phyloP scores from a whole-genome alignment of 2,113 vertebrate genomes.

The Rhinolophus ferrumequinum region DNA sequence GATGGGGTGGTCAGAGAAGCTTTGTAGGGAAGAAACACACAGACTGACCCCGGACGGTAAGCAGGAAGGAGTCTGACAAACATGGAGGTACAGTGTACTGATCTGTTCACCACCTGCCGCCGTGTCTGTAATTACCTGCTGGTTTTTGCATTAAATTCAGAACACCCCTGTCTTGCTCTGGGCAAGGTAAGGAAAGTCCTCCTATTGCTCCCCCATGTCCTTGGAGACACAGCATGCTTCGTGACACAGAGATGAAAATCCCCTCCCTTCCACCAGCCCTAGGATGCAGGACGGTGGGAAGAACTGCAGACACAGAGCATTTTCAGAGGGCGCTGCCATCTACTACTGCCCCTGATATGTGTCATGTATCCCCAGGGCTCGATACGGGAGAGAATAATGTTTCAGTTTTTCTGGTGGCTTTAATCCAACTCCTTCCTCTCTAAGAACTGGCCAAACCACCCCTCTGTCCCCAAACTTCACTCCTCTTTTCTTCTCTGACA shows the following conservation, averaged over 20 bases:
- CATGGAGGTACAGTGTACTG: fast-evolving
- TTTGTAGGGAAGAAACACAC: neutral
- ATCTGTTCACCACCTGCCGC: neutral
- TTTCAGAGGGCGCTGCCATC: neutral
- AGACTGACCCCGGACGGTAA: fast-evolving
- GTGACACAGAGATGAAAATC: neutral
- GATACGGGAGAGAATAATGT: fast-evolving
- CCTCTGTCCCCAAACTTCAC: neutral
- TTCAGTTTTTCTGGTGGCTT: neutral
- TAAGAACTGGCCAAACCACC: neutral
- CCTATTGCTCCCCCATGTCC: neutral
- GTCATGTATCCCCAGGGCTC: neutral
- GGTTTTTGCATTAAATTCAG: neutral
- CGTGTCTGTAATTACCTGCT: fast-evolving
- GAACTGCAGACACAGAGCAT: neutral
- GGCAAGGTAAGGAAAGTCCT: neutral
- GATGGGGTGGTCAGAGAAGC: neutral
- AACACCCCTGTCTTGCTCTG: neutral
- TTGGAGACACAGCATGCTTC: neutral
- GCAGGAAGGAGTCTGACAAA: neutral
- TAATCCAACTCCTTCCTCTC: neutral
- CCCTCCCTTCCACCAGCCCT: neutral
- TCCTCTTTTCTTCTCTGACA: neutral
- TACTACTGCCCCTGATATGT: fast-evolving
- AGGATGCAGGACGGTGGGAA: too few relatives aligned